Percentiles rank a stretch among this genome's conserved stretches.
Conservation (phyloP, 2,113 vertebrate genomes). For the Oryzias curvinotus region DNA sequence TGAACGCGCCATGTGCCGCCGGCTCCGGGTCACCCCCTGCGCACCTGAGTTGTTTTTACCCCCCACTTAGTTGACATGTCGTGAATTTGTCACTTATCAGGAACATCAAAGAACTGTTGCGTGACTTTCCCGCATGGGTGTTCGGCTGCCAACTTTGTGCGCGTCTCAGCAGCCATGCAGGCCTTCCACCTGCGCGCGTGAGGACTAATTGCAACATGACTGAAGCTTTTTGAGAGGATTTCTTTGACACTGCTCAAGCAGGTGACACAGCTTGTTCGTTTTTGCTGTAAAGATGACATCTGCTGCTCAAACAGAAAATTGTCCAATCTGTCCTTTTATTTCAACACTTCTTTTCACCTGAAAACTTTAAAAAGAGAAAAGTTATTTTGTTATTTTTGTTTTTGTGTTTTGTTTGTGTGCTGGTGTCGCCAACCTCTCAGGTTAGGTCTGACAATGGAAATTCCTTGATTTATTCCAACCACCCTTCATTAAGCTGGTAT, state of each 20-base stretch:
- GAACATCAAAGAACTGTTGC: constrained; percentile 48
- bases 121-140: constrained; percentile 57
- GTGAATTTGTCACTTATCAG: constrained; percentile 63
- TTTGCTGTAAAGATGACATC: background rate
- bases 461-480: constrained; percentile 61
- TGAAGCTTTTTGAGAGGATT: too few species aligned
- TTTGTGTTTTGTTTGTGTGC: constrained; percentile 3
- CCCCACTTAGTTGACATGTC: constrained; percentile 50
- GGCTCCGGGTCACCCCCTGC: constrained; percentile 56
- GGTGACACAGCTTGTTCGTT: constrained; percentile 3
- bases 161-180: constrained; percentile 44
- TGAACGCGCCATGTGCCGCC: constrained; percentile 52
- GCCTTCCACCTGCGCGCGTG: constrained; percentile 42
- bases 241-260: background rate
- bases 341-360: too few species aligned
- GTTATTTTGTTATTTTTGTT: constrained; percentile 9
- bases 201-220: constrained; percentile 56
- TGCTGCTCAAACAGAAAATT: constrained; percentile 5
- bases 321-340: background rate
- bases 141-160: constrained; percentile 54
- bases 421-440: constrained; percentile 27
- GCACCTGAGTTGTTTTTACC: constrained; percentile 71
- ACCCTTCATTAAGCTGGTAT: constrained; percentile 63
- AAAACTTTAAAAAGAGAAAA: background rate
- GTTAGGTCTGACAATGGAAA: constrained; percentile 36